These are phyloP conservation scores for Laupala kohalensis DNA, from an alignment of 1,140 invertebrate species.

Conservation along the genomic window DNA sequence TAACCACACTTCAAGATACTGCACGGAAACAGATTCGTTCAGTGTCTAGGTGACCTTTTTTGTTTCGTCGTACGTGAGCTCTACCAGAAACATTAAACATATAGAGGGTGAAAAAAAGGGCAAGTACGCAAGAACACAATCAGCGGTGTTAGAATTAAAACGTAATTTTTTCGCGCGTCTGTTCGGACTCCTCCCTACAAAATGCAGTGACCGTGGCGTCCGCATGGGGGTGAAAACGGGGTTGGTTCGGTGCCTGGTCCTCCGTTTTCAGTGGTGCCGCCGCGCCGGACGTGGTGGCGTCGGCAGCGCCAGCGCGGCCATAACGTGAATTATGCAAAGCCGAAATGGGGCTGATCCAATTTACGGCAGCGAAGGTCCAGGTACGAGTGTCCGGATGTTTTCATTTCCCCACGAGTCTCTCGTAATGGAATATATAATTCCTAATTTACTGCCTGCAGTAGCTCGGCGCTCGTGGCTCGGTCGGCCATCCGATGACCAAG, in stretches of 20 bases:
- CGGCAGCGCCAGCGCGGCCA: background rate
- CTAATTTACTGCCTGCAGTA: background rate
- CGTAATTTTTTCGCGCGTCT: background rate
- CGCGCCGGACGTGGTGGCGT: no score
- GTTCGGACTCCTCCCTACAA: background rate
- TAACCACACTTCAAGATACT: no score
- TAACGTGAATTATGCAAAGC: background rate
- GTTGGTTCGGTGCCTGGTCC: no score
- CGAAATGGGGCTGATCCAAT: background rate
- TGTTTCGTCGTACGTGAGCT: background rate
- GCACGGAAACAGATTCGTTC: no score
- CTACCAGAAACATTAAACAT: background rate
- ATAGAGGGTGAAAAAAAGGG: background rate
- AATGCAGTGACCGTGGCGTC: background rate
- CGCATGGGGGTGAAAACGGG: no score
- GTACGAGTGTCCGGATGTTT: background rate
- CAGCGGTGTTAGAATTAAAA: background rate
- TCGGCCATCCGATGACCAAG: no score
- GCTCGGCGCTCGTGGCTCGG: background rate
- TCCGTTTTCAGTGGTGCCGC: no score
- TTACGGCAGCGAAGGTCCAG: background rate
- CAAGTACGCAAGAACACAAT: background rate
- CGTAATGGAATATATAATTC: background rate
- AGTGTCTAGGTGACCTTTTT: no score
- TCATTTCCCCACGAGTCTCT: background rate